Base-by-base conservation (phyloP, 1,140 invertebrate species). In the Alviniconcha marisindica region DNA sequence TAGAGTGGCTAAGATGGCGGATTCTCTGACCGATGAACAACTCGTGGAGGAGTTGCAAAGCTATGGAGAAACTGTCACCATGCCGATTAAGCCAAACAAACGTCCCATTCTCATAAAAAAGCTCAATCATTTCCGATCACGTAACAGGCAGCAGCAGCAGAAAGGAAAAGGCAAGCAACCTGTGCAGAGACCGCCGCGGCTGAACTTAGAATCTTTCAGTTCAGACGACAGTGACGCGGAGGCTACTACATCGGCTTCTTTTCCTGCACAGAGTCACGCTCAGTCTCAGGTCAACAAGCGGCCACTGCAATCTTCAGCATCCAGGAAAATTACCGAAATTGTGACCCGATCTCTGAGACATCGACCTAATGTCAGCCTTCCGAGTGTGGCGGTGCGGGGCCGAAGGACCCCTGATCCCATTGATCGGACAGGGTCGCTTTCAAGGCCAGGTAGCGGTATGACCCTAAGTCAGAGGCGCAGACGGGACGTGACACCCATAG, bases 51-150 rank as follows among this genome's bases (percentile, higher is more conserved):
- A 90, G 84, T 88, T 91, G 77, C 56, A 78, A 42, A 83, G 83
- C 56, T 90, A 85, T 87, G 91, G 91, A 33, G 91, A 91, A 78
- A 86, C 82, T 81, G 77, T 91, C 42, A 89, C 87, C 40, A 66
- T 90, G 31, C 91, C 91, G n/a, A 86, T 91, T n/a, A 89, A 90
- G 66, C 79, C 74, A n/a, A 88, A 85, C 71, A 91, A 88, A 66
- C 83, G 91, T 38, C 86, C 85, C 42, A 86, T 91, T 54, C 81
- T 91, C n/a, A 83, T 89, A 38, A 91, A 91, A 84, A 91, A 91
- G 85, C 86, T 91, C 2, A 91, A 91, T 77, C 91, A 91, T 83
- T 85, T 88, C 44, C 84, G 85, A 77, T 86, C 88, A 15, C 85
- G 87, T 79, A 87, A 86, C 77, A 88, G 69, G 66, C 15, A 78